These are phyloP conservation scores for Platorchestia sp. DNA, from an alignment of 1,140 invertebrate genomes.

Conservation along the genomic window DNA sequence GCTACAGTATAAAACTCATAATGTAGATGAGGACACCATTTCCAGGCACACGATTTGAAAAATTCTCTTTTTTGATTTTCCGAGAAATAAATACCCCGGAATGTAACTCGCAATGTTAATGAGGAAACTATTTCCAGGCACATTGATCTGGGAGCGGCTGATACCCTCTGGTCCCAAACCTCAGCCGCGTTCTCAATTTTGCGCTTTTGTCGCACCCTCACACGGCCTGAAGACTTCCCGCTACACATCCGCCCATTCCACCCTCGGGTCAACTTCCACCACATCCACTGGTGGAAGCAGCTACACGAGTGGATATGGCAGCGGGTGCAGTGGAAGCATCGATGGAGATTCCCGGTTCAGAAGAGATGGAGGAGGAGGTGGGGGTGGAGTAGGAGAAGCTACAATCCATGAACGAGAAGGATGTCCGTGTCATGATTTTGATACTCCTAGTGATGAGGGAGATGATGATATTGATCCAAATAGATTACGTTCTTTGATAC, in stretches of 20 bases:
- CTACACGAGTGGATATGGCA: constrained; percentile 64
- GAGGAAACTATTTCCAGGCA: constrained; percentile 73
- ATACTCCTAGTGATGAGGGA: constrained; percentile 58
- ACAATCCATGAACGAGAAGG: constrained; percentile 50
- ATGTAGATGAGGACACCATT: neutral
- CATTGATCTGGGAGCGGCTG: constrained; percentile 84
- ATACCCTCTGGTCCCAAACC: constrained; percentile 79
- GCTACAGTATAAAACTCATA: neutral
- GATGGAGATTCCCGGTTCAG: constrained; percentile 21
- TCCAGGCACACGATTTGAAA: constrained; percentile 79
- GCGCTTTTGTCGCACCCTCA: constrained; percentile 69
- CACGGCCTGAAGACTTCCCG: constrained; percentile 67
- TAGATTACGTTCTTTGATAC: constrained; percentile 60
- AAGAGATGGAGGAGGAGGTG: constrained; percentile 65
- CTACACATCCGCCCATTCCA: constrained; percentile 69
- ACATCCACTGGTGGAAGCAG: constrained; percentile 65
- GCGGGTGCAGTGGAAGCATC: constrained; percentile 57
- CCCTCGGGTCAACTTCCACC: constrained; percentile 63
- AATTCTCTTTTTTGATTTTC: neutral
- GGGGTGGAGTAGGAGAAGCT: constrained; percentile 64
- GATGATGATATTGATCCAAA: constrained; percentile 61
- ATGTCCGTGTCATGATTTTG: constrained; percentile 61
- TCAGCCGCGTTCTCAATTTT: constrained; percentile 78
- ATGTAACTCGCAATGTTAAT: neutral
- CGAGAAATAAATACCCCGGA: neutral